Conservation (phyloP, 2,113 vertebrate genomes). For the Typhlomys cinereus region DNA sequence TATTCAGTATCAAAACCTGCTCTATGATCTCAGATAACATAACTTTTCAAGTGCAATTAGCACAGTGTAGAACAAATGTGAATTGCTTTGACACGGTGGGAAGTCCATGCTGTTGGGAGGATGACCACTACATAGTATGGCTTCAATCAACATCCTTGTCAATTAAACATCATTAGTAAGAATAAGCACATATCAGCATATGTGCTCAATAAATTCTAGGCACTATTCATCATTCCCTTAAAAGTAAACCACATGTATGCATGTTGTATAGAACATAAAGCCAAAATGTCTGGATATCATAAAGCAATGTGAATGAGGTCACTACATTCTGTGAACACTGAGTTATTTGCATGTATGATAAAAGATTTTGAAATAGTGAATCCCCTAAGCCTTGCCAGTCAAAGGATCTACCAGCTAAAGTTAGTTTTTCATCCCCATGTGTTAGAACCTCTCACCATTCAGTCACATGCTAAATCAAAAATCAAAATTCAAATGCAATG, state of each 20-base stretch:
- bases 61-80: background rate
- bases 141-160: background rate
- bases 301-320: background rate
- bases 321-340: background rate
- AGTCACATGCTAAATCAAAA: background rate
- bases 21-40: background rate
- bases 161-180: background rate
- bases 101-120: background rate
- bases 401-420: background rate
- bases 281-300: background rate
- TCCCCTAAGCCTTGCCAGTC: background rate
- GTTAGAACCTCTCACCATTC: background rate
- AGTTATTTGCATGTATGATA: background rate
- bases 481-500: background rate
- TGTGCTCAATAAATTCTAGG: background rate
- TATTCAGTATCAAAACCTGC: background rate
- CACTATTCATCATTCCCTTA: background rate
- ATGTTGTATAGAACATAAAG: background rate
- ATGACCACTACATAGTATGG: background rate
- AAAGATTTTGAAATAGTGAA: background rate
- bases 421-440: background rate
- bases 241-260: background rate
- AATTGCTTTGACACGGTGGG: constrained; percentile 3
- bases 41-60: background rate
- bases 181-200: background rate